These are phyloP conservation scores for Imbricaverruca yamaguchii DNA, from an alignment of 2,888 invertebrate species.

Conservation along the genomic window DNA sequence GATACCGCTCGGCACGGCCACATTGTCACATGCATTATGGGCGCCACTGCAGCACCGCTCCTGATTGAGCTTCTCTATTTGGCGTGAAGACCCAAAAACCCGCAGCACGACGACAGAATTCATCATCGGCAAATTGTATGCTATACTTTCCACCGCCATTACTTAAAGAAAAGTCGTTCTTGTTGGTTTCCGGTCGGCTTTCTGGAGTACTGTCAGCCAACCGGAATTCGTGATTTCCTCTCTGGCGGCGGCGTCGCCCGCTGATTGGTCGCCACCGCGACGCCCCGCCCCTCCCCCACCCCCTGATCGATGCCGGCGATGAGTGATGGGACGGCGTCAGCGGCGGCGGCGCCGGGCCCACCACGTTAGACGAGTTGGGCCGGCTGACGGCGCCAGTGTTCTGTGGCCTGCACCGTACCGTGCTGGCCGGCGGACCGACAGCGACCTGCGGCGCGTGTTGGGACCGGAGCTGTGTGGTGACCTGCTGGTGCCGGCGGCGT, in stretches of 20 bases:
- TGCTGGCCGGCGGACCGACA: too few relatives aligned
- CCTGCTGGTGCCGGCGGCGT: too few relatives aligned
- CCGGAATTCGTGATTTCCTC: constrained; percentile 22
- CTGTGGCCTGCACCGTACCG: too few relatives aligned
- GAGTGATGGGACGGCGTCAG: constrained; percentile 6
- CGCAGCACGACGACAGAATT: not conserved
- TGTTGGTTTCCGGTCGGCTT: constrained; percentile 16
- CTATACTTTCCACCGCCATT: constrained; percentile 20
- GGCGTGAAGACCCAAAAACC: not conserved
- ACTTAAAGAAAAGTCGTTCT: constrained; percentile 23
- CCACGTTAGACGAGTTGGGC: not conserved
- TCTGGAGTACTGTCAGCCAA: constrained; percentile 15
- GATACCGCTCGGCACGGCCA: too few relatives aligned
- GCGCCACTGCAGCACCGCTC: not conserved
- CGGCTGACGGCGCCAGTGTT: not conserved
- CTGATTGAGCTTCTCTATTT: not conserved
- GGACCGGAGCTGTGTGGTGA: not conserved
- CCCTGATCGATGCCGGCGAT: constrained; percentile 20
- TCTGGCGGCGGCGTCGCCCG: too few relatives aligned
- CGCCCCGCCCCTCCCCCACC: constrained; percentile 1
- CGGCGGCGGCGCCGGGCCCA: not conserved
- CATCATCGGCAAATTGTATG: constrained; percentile 15
- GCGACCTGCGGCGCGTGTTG: too few relatives aligned
- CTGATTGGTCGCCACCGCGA: constrained; percentile 2
- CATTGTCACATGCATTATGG: not conserved